phyloP scores from a whole-genome alignment of 2,113 vertebrate species.

The Serilophus lunatus region DNA sequence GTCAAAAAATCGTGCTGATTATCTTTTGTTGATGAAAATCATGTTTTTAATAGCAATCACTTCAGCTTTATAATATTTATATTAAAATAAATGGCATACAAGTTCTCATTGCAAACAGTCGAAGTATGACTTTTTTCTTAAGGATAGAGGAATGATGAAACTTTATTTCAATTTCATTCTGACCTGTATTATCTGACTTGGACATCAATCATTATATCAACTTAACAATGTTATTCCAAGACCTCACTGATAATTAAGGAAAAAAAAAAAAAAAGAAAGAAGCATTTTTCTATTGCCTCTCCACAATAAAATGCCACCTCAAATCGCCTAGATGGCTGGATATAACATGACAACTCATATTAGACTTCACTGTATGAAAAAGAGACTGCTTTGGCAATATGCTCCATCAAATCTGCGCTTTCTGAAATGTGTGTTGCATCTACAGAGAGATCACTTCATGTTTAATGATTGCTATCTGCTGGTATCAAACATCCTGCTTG shows the following conservation, averaged over 20 bases:
- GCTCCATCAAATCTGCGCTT: background rate
- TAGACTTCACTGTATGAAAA: background rate
- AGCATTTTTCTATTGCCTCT: background rate
- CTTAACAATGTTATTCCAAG: background rate
- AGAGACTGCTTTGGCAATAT: background rate
- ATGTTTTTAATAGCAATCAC: background rate
- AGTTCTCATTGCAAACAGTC: accelerated
- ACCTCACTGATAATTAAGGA: too few relatives aligned
- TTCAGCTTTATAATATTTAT: background rate
- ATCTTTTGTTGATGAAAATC: background rate
- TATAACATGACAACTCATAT: background rate
- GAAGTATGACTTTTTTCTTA: background rate
- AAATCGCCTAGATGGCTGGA: background rate
- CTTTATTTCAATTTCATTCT: background rate
- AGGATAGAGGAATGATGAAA: background rate
- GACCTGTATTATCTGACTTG: background rate
- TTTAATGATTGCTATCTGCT: background rate
- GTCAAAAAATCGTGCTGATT: background rate
- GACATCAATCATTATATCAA: background rate
- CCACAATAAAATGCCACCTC: background rate
- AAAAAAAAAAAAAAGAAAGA: background rate
- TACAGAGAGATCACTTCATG: background rate
- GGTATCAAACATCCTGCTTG: background rate
- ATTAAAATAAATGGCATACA: background rate
- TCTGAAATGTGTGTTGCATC: background rate